A percentile compares a stretch with the other conserved stretches of the same genome.
Conservation (phyloP, 2,797 vertebrate species). For the Carcharodon carcharias region DNA sequence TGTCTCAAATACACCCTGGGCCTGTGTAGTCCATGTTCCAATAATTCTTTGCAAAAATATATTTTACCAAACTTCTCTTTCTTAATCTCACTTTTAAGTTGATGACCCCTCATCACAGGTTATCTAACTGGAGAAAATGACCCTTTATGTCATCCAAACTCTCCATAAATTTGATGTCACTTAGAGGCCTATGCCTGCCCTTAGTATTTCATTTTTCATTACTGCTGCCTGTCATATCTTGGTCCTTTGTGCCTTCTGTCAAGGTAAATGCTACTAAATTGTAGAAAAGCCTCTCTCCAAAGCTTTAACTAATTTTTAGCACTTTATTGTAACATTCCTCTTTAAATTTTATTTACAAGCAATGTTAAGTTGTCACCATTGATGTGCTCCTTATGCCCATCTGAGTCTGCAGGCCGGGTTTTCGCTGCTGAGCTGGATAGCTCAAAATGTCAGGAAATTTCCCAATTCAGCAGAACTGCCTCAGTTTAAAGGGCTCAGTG, state of each 20-base stretch:
- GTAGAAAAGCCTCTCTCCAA: background rate
- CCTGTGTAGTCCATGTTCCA: background rate
- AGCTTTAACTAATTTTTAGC: background rate
- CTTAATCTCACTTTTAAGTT: background rate
- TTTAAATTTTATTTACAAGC: background rate
- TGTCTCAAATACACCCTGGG: background rate
- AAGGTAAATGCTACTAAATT: background rate
- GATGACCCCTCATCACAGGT: background rate
- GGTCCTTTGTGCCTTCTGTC: background rate
- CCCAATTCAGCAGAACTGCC: no score
- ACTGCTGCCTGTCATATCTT: background rate
- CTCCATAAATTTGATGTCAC: background rate
- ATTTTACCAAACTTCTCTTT: background rate
- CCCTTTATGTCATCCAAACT: background rate
- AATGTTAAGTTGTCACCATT: background rate
- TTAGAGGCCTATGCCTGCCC: background rate
- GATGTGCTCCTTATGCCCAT: background rate
- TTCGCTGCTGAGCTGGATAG: no score
- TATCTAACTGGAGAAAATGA: background rate
- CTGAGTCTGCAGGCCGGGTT: background rate
- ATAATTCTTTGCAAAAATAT: background rate
- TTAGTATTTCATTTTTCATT: background rate
- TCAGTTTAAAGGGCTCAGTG: no score
- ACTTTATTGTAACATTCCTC: background rate
- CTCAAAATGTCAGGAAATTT: no score